Percentiles rank a stretch among this genome's conserved stretches.
Conservation (phyloP, 92 coral and sea anemone genomes). For the Epizoanthus stellaris region DNA sequence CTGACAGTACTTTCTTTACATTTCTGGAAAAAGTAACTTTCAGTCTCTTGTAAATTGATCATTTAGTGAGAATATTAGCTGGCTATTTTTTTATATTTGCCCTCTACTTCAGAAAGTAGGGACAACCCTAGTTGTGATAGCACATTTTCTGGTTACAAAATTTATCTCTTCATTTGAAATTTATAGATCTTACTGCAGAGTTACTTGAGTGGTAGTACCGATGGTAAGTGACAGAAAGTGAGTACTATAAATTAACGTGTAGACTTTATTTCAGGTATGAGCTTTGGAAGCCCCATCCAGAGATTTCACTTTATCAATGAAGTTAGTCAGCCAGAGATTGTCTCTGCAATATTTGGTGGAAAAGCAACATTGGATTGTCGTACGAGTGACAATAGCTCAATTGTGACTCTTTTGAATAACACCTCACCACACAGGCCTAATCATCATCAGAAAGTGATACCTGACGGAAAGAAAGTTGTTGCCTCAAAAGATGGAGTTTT, state of each 20-base stretch:
- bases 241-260: too few species aligned
- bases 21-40: too few species aligned
- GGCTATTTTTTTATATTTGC: too few species aligned
- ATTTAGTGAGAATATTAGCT: too few species aligned
- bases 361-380: not conserved
- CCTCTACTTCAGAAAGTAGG: too few species aligned
- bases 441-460: not conserved
- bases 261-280: not conserved
- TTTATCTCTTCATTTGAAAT: not conserved
- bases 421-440: not conserved
- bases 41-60: too few species aligned
- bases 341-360: slow-evolving; percentile 12
- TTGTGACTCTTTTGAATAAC: slow-evolving; percentile 20
- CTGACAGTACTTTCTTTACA: too few species aligned
- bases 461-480: slow-evolving; percentile 3
- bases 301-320: not conserved
- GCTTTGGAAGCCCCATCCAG: slow-evolving; percentile 26
- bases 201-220: not conserved
- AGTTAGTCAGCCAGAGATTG: not conserved
- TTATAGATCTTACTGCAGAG: not conserved
- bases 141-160: too few species aligned
- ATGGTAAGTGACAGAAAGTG: not conserved
- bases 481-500: not conserved
- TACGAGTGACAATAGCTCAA: slow-evolving; percentile 11
- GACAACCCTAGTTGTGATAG: too few species aligned